These are phyloP conservation scores for Patiria miniata DNA, from an alignment of 35 echinoderm and acorn worm species.

Conservation along the genomic window DNA sequence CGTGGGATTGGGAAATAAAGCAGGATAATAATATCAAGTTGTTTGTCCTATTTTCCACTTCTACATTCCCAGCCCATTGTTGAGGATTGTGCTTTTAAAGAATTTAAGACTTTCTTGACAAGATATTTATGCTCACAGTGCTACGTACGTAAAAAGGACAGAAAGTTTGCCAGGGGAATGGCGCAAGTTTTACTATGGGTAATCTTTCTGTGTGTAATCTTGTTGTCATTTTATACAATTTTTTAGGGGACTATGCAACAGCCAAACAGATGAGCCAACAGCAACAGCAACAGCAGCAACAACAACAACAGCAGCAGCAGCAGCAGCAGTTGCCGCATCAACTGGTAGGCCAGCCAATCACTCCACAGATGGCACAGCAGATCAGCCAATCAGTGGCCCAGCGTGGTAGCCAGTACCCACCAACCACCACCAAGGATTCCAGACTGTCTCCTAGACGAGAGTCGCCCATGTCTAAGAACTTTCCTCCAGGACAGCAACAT, in stretches of 20 bases:
- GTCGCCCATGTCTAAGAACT: conserved; percentile 33
- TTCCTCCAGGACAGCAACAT: conserved; percentile 29
- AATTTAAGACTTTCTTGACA: no score
- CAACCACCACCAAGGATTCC: conserved; percentile 38
- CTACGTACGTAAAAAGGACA: no score
- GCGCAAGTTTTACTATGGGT: no score
- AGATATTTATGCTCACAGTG: no score
- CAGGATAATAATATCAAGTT: no score
- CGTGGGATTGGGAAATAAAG: no score
- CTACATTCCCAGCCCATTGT: no score
- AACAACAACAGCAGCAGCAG: background rate
- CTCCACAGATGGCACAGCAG: background rate
- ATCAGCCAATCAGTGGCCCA: background rate
- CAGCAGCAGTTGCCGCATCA: conserved; percentile 11
- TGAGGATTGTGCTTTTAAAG: no score
- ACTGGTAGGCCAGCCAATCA: background rate
- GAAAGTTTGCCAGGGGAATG: no score
- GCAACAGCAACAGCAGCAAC: background rate
- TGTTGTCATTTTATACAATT: background rate
- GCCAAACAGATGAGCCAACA: conserved; percentile 41
- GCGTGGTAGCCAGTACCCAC: conserved; percentile 35
- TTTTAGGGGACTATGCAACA: conserved; percentile 36
- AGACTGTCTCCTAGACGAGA: conserved; percentile 42
- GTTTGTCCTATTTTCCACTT: no score
- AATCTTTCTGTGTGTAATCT: no score